Percentiles rank a stretch among this genome's conserved stretches.
phyloP scores from a whole-genome alignment of 2,113 vertebrate species.

The Callospermophilus lateralis region DNA sequence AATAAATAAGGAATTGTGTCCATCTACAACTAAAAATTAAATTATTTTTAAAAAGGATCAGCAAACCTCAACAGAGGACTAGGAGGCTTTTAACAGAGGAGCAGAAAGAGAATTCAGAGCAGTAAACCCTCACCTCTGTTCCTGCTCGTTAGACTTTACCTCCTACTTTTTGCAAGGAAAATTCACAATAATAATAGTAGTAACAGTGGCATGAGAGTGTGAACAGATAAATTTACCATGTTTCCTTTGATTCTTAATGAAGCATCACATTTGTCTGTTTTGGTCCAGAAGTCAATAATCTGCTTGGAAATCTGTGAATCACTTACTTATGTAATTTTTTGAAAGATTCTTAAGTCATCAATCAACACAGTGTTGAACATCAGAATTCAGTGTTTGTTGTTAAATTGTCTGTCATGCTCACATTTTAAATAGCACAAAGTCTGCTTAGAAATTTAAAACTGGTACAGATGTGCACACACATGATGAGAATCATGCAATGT shows the following conservation, averaged over 20 bases:
- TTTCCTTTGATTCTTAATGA: conserved; percentile 41
- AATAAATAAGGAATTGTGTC: no score
- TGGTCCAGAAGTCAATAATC: background rate
- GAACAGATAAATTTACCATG: background rate
- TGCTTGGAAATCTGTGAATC: conserved; percentile 7
- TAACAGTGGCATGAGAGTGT: background rate
- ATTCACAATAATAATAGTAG: background rate
- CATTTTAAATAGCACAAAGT: conserved; percentile 64
- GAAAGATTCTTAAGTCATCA: background rate
- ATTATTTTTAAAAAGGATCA: background rate
- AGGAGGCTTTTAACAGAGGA: background rate
- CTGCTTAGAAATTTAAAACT: conserved; percentile 56
- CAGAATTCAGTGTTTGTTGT: background rate
- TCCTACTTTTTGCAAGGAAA: background rate
- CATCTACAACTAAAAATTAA: no score
- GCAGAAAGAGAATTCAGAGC: background rate
- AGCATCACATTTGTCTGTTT: background rate
- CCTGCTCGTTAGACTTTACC: background rate
- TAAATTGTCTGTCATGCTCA: background rate
- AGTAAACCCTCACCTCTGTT: background rate
- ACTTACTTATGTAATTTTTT: background rate
- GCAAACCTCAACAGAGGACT: background rate
- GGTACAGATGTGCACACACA: conserved; percentile 66
- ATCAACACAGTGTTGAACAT: background rate
- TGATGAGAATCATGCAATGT: conserved; percentile 61